A percentile compares a stretch with the other conserved stretches of the same genome.
phyloP scores from a whole-genome alignment of 2,113 vertebrate genomes.

The Hydrolagus affinis region DNA sequence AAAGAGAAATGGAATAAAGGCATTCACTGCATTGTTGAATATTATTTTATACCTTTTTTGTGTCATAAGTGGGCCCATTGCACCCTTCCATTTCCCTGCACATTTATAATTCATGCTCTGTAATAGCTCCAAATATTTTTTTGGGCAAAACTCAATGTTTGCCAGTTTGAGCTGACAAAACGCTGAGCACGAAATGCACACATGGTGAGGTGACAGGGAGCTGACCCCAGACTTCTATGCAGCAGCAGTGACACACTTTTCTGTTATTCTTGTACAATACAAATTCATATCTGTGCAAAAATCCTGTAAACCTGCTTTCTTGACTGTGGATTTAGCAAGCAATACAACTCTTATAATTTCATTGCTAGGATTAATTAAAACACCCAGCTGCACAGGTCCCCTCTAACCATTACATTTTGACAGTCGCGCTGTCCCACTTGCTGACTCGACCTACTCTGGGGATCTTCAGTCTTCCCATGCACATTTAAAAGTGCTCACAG shows the following conservation, averaged over 20 bases:
- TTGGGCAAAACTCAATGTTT: constrained; percentile 61
- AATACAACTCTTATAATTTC: background rate
- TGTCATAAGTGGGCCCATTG: constrained; percentile 56
- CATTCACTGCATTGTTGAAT: constrained; percentile 64
- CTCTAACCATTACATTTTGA: background rate
- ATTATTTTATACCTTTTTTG: constrained; percentile 59
- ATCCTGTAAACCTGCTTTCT: background rate
- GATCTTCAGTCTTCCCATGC: background rate
- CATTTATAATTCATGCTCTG: constrained; percentile 75
- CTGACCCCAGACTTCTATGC: background rate
- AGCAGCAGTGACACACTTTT: constrained; percentile 1
- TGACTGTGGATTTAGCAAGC: background rate
- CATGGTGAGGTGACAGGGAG: constrained; percentile 40
- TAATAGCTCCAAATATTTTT: constrained; percentile 73
- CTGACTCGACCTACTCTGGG: background rate
- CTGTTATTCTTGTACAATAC: background rate
- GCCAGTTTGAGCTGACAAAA: constrained; percentile 51
- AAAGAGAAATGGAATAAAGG: constrained; percentile 67
- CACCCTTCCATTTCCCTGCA: constrained; percentile 62
- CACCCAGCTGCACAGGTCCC: background rate
- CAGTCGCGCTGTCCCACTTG: background rate
- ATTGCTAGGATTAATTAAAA: background rate
- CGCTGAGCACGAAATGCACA: constrained; percentile 47
- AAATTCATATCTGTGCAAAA: background rate
- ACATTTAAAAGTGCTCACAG: background rate